Percentiles rank a stretch among this genome's conserved stretches.
These are phyloP conservation scores for Tetraneura akinire DNA, from an alignment of 1,140 invertebrate species.

Conservation along the genomic window DNA sequence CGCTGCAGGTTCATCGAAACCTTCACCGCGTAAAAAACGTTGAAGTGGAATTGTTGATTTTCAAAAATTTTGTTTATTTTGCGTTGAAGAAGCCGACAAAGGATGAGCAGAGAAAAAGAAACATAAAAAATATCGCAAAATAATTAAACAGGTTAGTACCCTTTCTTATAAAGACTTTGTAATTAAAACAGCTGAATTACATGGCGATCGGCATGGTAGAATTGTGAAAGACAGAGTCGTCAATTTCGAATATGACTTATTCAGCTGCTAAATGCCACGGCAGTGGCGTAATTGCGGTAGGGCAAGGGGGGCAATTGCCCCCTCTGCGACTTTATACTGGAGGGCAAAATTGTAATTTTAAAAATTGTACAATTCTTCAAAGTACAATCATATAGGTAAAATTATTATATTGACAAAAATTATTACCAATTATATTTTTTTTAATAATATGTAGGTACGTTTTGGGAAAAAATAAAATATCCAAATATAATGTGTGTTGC, in stretches of 20 bases:
- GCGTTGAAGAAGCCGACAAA: neutral
- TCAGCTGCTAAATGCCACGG: slow-evolving; percentile 9
- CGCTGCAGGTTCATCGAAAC: neutral
- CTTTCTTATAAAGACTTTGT: slow-evolving; percentile 11
- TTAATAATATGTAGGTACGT: no score
- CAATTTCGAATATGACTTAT: neutral
- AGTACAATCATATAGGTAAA: no score
- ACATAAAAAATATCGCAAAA: neutral
- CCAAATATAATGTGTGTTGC: no score
- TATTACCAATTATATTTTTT: no score
- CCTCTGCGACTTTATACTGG: no score
- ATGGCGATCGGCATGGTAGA: neutral
- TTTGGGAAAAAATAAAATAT: no score
- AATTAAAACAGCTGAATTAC: neutral
- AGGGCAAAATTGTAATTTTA: no score
- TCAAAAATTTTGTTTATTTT: neutral
- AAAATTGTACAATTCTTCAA: no score
- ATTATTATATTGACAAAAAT: no score
- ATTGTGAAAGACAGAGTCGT: slow-evolving; percentile 12
- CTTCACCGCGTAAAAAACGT: slow-evolving; percentile 11
- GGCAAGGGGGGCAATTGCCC: no score
- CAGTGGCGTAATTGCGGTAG: no score
- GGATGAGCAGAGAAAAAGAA: slow-evolving; percentile 3
- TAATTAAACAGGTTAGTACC: slow-evolving; percentile 5
- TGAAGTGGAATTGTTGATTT: slow-evolving; percentile 16